phyloP scores from a whole-genome alignment of 2,113 vertebrate species.

The Himantopus leucocephalus region DNA sequence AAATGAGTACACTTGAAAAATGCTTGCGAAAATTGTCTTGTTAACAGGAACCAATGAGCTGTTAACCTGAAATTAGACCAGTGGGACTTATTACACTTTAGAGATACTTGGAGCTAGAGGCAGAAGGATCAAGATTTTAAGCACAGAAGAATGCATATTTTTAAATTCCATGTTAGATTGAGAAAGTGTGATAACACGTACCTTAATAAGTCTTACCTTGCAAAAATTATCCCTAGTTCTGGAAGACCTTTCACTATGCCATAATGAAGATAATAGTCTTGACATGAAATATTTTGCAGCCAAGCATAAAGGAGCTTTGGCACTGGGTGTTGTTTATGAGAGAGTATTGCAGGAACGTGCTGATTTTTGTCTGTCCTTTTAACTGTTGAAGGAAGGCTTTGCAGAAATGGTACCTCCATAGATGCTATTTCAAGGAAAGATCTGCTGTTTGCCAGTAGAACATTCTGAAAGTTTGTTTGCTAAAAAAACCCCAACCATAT shows the following conservation, averaged over 20 bases:
- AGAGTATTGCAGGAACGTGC: not conserved
- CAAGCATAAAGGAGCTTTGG: not conserved
- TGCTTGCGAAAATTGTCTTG: slow-evolving; percentile 20
- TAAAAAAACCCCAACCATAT: not conserved
- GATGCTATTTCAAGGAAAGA: not conserved
- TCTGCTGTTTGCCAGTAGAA: not conserved
- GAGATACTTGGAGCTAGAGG: not conserved
- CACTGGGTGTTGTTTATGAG: not conserved
- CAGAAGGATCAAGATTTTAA: not conserved
- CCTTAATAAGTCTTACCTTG: not conserved
- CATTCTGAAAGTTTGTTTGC: not conserved
- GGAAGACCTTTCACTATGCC: not conserved
- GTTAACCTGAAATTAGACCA: slow-evolving; percentile 31
- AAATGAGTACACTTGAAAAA: slow-evolving; percentile 7
- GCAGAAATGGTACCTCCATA: not conserved
- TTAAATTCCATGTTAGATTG: not conserved
- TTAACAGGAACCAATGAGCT: slow-evolving; percentile 32
- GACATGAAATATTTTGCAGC: not conserved
- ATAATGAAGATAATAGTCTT: not conserved
- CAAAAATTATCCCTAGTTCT: not conserved
- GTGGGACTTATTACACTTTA: not conserved
- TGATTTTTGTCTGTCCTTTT: not conserved
- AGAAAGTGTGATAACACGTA: not conserved
- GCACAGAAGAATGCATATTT: not conserved
- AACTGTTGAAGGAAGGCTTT: not conserved